These are phyloP conservation scores for Spicauda simplicius DNA, from an alignment of 2,888 invertebrate genomes.

Conservation along the genomic window DNA sequence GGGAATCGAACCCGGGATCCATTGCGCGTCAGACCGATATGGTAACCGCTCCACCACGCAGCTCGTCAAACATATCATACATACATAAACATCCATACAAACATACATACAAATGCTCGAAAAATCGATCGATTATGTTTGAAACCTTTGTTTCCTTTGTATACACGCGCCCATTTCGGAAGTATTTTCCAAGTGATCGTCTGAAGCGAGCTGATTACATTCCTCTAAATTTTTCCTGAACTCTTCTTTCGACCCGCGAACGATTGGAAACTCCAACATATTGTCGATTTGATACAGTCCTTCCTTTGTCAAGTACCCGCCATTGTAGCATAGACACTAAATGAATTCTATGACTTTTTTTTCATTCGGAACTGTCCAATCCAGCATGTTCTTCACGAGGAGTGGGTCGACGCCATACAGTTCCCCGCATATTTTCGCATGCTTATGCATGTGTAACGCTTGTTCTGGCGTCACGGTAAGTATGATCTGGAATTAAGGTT, in stretches of 20 bases:
- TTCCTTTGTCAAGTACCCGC: neutral
- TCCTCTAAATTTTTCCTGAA: neutral
- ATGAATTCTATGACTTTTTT: neutral
- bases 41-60: too few species aligned
- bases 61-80: too few species aligned
- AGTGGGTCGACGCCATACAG: neutral
- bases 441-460: neutral
- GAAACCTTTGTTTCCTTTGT: neutral
- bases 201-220: neutral
- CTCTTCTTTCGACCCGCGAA: neutral
- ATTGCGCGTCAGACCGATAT: too few species aligned
- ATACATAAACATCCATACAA: too few species aligned
- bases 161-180: neutral
- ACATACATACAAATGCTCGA: neutral
- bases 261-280: neutral
- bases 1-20: too few species aligned
- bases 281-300: neutral
- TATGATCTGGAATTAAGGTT: neutral
- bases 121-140: neutral
- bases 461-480: neutral
- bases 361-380: neutral
- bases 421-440: neutral
- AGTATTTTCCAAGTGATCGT: neutral
- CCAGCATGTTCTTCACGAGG: neutral
- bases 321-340: neutral